Evolutionary conservation across 2,888 invertebrate genomes (phyloP).

Genomic region (Ophion ellenae): DNA sequence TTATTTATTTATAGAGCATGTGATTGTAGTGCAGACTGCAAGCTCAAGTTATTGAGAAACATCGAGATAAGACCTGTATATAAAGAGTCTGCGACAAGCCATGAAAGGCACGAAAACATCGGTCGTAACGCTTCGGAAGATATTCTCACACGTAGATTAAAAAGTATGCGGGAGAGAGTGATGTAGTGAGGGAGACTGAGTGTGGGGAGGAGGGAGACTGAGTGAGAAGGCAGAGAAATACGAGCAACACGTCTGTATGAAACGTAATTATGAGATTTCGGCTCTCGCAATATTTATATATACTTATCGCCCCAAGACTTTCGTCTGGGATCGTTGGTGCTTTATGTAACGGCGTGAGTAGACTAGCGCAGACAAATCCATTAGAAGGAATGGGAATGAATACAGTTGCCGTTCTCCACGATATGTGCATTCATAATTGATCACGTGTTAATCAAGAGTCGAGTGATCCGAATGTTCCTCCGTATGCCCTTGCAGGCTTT

Average conservation of each 20-base stretch:
- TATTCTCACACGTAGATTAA: conserved; percentile 11
- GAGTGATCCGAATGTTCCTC: neutral
- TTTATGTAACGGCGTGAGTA: conserved; percentile 6
- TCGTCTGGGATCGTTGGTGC: neutral
- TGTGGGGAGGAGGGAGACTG: neutral
- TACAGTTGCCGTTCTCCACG: neutral
- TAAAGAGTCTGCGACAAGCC: conserved; percentile 7
- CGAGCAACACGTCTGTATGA: neutral
- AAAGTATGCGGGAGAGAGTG: neutral
- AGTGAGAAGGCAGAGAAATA: neutral
- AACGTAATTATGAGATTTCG: conserved; percentile 62
- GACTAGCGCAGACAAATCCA: neutral
- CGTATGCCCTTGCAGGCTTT: too few species aligned
- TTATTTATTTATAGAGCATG: conserved; percentile 12
- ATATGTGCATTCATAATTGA: neutral
- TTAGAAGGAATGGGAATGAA: conserved; percentile 2
- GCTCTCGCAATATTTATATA: conserved; percentile 3
- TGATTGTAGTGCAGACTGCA: conserved; percentile 14
- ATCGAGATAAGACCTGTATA: conserved; percentile 31
- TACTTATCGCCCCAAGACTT: conserved; percentile 1
- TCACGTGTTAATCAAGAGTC: neutral
- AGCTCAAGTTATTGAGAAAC: conserved; percentile 57
- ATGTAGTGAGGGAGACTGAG: neutral
- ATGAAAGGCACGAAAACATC: conserved; percentile 52
- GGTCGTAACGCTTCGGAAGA: conserved; percentile 29